Base-by-base conservation (phyloP, 2,797 vertebrate genomes). In the Sternarchorhynchus goeldii region DNA sequence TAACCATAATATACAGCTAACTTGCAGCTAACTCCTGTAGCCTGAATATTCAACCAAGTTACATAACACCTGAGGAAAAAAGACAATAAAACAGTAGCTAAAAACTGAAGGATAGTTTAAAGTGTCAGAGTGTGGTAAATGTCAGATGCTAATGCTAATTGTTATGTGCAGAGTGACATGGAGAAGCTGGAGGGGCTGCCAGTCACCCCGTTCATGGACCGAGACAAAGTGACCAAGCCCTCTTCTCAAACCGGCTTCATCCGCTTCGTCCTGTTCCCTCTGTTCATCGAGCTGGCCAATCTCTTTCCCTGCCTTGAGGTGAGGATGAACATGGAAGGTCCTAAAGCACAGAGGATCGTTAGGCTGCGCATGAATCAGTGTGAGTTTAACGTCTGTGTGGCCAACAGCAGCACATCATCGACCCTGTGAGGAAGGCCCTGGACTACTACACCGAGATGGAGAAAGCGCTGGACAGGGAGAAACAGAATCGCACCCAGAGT, bases 361-460 rank as follows among this genome's bases (percentile, higher is more conserved):
- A 50, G 55, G 10, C 17, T 59, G 7, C 32, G 17, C 21, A 53
- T 29, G 17, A 2, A 16, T 31, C 34, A 50, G 32, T 4, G 12
- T n/a, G 57, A 25, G 31, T 59, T 34, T 55, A 39, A 41, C 64
- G 7, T 73, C 1, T 80, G 60, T 73, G 39, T 76, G 60, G 66
- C 45, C 17, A 74, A 80, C 85, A 94, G 93, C 93, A 93, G 69
- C 93, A 94, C 82, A 93, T 94, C n/a, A 92, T 94, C 3, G 72
- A 92, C 70, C 93, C 92, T 0, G 93, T 94, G 7, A 85, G 89
- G 41, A 94, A 94, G 80, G 93, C 94, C 77, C 88, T 94, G 0
- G 90, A 93, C 60, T 94, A 94, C 86, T 94, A 94, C 92, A 94
- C 93, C 0, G 90, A 93, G 87, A 94, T 94, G 94, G 93, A 94